Base-by-base conservation (phyloP, 2,888 invertebrate genomes). In the Listrodromus nycthemerus region DNA sequence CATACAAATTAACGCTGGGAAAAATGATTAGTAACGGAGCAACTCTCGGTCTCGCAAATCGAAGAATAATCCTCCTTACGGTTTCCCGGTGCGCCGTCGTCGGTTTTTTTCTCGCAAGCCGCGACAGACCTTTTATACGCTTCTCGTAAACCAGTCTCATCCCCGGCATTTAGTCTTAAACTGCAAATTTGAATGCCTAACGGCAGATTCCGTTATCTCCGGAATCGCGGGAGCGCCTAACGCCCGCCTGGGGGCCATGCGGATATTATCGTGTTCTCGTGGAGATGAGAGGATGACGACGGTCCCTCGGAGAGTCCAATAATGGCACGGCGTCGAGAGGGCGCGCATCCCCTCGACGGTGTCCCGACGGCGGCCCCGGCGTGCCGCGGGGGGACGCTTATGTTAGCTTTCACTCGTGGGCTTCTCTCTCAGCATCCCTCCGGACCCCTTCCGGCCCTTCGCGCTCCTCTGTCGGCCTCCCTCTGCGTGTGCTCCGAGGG, bases 401-500 rank as follows among this genome's bases (percentile, higher is more conserved):
- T 75, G 69, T 76, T 76, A 63, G 69, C 70, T 33, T 50, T 81
- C 69, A 74, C 77, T 67, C 71, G 69, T 74, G 70, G 78, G 83
- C 81, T 81, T 86, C 79, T 79, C 37, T 5, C 13, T 13, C 41
- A 45, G 41, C 37, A 33, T 24, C 50, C 73, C 66, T 52, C 58
- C 61, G 27, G 66, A 27, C 65, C 45, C 70, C 41, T n/a, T 67
- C 27, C 58, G 13, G n/a, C n/a, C 66, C 61, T 65, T 73, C 73
- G 45, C 63, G 74, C 78, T 69, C 55, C 69, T 82, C 55, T 61
- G 71, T 5, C 74, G 71, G 73, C 76, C 73, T 2, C 69, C 67
- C 45, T 73, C 65, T 30, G 82, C 83, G 87, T 88, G 87, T 86
- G 87, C 86, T 87, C 24, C 87, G 86, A 87, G 83, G 81, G 76